Conservation (phyloP, 2,797 vertebrate genomes). For the Fistularia commersonii region DNA sequence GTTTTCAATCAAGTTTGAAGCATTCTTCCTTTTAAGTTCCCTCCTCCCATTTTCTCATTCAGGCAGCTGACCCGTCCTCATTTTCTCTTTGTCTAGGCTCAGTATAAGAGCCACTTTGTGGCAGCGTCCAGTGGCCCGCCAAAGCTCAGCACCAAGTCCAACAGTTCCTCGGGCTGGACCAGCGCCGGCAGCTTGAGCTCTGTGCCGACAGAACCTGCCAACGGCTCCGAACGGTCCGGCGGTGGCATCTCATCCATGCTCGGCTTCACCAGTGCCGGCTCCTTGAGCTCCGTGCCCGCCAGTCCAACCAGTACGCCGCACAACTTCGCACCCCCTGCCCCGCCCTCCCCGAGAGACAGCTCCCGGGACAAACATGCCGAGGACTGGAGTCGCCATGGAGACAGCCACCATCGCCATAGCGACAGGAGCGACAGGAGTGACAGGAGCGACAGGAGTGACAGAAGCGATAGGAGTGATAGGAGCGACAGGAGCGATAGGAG, state of each 20-base stretch:
- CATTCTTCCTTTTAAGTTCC: neutral
- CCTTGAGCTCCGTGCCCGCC: conserved; percentile 85
- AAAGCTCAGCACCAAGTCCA: conserved; percentile 85
- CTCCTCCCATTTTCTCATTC: conserved; percentile 4
- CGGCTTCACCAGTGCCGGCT: conserved; percentile 90
- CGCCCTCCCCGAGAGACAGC: conserved; percentile 60
- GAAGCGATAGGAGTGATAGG: conserved; percentile 25
- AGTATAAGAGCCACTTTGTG: conserved; percentile 97
- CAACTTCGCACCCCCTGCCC: conserved; percentile 35
- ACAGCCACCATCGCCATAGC: conserved; percentile 68
- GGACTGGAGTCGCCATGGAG: conserved; percentile 69
- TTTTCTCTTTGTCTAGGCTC: conserved; percentile 74
- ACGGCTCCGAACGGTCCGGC: conserved; percentile 67
- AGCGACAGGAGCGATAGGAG: conserved; percentile 54
- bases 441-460: conserved; percentile 32
- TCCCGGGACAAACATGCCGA: conserved; percentile 66
- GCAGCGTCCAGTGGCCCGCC: conserved; percentile 89
- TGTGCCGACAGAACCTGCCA: conserved; percentile 78
- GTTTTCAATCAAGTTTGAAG: no score
- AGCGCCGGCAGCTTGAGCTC: conserved; percentile 96
- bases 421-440: conserved; percentile 53
- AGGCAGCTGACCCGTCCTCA: no score
- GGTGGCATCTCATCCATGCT: conserved; percentile 41
- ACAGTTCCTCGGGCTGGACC: conserved; percentile 90
- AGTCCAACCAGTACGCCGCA: conserved; percentile 58